Conservation (phyloP, 2,888 invertebrate genomes). For the Rosalia funebris region DNA sequence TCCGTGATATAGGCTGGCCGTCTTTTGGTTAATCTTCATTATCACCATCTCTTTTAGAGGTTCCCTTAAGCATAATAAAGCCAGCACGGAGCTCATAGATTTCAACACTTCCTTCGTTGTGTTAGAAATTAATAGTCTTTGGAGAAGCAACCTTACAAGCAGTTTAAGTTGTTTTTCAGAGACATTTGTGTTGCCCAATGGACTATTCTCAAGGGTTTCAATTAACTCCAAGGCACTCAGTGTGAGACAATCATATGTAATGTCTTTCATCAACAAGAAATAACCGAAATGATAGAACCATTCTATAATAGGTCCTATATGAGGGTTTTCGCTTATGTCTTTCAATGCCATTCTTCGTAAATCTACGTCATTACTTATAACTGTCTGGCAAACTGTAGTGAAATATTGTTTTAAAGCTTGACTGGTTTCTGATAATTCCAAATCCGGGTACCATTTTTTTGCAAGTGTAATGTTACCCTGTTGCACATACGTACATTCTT, state of each 20-base stretch:
- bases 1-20: constrained; percentile 45
- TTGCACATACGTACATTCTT: constrained; percentile 52
- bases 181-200: constrained; percentile 68
- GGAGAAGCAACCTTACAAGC: constrained; percentile 56
- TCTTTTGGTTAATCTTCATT: constrained; percentile 55
- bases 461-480: constrained; percentile 52
- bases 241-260: constrained; percentile 60
- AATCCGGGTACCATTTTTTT: constrained; percentile 56
- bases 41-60: constrained; percentile 55
- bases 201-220: constrained; percentile 69
- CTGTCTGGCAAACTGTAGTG: constrained; percentile 61
- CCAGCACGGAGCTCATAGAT: constrained; percentile 56
- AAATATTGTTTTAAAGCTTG: constrained; percentile 56
- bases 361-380: constrained; percentile 67
- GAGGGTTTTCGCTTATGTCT: constrained; percentile 68
- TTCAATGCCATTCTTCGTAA: constrained; percentile 68
- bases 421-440: constrained; percentile 39
- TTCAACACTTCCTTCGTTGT: constrained; percentile 52
- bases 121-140: constrained; percentile 54
- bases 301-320: constrained; percentile 70
- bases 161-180: constrained; percentile 67
- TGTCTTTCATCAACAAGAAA: constrained; percentile 69
- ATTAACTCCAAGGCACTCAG: constrained; percentile 67
- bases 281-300: constrained; percentile 72
- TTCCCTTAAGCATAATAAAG: constrained; percentile 54